These are phyloP conservation scores for Speoplatyrhinus poulsoni DNA, from an alignment of 2,113 vertebrate species.

Conservation along the genomic window DNA sequence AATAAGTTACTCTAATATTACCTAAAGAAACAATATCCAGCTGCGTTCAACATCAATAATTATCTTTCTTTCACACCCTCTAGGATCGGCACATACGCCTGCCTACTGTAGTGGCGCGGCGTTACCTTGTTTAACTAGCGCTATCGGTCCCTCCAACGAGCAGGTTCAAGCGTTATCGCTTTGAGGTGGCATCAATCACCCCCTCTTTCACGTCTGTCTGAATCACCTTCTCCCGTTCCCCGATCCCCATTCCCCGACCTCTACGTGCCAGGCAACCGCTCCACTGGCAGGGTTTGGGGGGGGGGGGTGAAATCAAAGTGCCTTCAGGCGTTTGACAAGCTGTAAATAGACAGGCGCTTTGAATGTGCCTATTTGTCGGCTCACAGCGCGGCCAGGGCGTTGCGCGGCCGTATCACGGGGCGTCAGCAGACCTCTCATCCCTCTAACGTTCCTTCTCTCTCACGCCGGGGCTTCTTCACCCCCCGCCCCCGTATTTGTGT, in stretches of 20 bases:
- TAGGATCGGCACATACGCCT: not conserved
- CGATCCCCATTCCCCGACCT: constrained; percentile 10
- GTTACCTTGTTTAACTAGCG: constrained; percentile 51
- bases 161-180: constrained; percentile 41
- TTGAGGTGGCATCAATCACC: constrained; percentile 68
- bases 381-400: constrained; percentile 14
- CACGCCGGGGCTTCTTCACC: constrained; percentile 39
- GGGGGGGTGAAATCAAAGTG: constrained; percentile 40
- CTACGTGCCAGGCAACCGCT: constrained; percentile 48
- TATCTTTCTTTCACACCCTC: not conserved
- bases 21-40: too few species aligned
- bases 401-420: too few species aligned
- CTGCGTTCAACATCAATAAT: too few species aligned
- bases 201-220: constrained; percentile 56
- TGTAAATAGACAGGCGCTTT: constrained; percentile 44
- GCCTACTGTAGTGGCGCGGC: constrained; percentile 11
- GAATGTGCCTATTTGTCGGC: constrained; percentile 62
- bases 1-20: too few species aligned
- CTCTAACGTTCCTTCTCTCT: constrained; percentile 45
- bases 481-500: constrained; percentile 58
- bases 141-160: constrained; percentile 56
- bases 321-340: constrained; percentile 56
- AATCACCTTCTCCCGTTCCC: constrained; percentile 24
- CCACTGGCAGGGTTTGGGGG: constrained; percentile 24
- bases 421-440: constrained; percentile 27